phyloP scores from a whole-genome alignment of 2,888 invertebrate species.

The Atethmia centrago region DNA sequence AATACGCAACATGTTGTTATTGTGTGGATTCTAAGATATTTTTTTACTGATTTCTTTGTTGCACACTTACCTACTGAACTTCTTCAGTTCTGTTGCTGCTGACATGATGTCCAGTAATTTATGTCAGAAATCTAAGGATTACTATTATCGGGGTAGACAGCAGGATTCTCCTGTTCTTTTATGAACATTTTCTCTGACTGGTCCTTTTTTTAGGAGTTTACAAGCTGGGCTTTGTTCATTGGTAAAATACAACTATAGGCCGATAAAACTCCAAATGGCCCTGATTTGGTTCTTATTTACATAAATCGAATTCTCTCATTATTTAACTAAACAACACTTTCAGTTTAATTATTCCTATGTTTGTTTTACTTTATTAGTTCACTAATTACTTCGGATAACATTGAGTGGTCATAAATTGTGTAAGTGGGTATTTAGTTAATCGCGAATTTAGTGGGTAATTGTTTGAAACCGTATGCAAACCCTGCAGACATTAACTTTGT shows the following conservation, averaged over 20 bases:
- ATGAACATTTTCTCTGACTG: too few relatives aligned
- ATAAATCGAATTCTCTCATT: neutral
- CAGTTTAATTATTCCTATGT: slow-evolving; percentile 17
- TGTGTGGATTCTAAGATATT: neutral
- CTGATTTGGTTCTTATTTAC: neutral
- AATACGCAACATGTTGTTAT: neutral
- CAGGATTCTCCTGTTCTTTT: too few relatives aligned
- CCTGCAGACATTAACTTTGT: slow-evolving; percentile 29
- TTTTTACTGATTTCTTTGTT: neutral
- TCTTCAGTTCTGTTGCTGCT: neutral
- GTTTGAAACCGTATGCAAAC: slow-evolving; percentile 29
- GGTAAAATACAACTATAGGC: neutral
- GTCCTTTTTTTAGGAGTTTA: neutral
- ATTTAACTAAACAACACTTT: slow-evolving; percentile 7
- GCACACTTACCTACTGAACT: neutral
- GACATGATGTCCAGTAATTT: too few relatives aligned
- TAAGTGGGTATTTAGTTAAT: slow-evolving; percentile 8
- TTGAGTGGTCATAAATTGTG: slow-evolving; percentile 14
- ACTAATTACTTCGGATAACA: slow-evolving; percentile 19
- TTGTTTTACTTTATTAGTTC: neutral
- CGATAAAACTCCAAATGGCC: neutral
- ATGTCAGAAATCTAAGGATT: neutral
- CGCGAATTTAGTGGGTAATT: too few relatives aligned
- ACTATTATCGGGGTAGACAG: too few relatives aligned
- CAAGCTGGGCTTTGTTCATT: neutral